Evolutionary conservation across 1,140 invertebrate species (phyloP).

Genomic region (Capitella teleta): DNA sequence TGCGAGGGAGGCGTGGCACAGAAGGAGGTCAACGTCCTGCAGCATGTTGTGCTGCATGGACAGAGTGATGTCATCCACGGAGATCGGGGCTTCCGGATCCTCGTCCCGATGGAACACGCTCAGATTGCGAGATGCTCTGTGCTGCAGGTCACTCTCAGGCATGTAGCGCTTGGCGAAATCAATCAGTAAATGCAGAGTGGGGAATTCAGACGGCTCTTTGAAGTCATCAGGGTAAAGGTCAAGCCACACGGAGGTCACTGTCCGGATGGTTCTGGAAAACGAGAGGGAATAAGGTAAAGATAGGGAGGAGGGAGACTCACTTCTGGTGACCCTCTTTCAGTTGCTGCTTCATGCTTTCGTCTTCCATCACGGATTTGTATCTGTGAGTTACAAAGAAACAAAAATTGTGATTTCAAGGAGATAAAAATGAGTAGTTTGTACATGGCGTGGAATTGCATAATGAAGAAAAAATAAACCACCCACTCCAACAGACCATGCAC

Average conservation of each 20-base stretch:
- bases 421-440: too few relatives aligned
- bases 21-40: not conserved
- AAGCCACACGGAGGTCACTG: conserved; percentile 84
- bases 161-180: conserved; percentile 70
- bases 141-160: conserved; percentile 42
- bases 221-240: conserved; percentile 96
- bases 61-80: not conserved
- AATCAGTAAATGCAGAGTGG: conserved; percentile 66
- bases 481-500: too few relatives aligned
- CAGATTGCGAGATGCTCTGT: conserved; percentile 52
- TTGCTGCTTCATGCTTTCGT: conserved; percentile 30
- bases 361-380: conserved; percentile 34
- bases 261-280: conserved; percentile 59
- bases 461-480: too few relatives aligned
- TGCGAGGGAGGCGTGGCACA: not conserved
- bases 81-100: conserved; percentile 1
- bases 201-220: conserved; percentile 66
- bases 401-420: not conserved
- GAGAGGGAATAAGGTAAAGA: conserved; percentile 40
- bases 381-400: conserved; percentile 14
- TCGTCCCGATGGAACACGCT: conserved; percentile 49
- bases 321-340: conserved; percentile 58
- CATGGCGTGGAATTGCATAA: too few relatives aligned
- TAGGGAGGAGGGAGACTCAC: conserved; percentile 43
- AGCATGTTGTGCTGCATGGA: not conserved